Evolutionary conservation across 2,797 vertebrate species (phyloP).

Genomic region (Prunella strophiata): DNA sequence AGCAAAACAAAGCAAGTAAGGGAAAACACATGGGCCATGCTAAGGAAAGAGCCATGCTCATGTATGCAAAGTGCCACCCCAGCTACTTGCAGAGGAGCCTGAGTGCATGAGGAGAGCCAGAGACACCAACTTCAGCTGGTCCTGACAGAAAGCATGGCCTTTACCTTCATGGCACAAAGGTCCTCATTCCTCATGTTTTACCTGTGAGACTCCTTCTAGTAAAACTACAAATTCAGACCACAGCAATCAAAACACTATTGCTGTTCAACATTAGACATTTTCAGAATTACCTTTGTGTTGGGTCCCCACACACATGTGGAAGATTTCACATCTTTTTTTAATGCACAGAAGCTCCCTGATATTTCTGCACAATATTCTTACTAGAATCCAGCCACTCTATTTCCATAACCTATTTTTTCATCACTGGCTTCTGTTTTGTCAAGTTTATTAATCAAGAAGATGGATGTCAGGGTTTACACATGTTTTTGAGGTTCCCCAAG

Average conservation of each 20-base stretch:
- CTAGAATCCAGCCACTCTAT: not conserved
- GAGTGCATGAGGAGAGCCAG: not conserved
- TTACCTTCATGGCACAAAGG: not conserved
- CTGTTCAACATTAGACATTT: not conserved
- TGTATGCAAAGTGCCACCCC: not conserved
- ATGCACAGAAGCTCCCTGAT: not conserved
- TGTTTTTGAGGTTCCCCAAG: not conserved
- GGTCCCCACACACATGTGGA: rapidly evolving
- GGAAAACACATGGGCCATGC: not conserved
- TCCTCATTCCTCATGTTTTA: not conserved
- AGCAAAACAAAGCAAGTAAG: not conserved
- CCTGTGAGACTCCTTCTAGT: not conserved
- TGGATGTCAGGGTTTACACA: not conserved
- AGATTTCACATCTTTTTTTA: not conserved
- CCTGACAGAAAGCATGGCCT: not conserved
- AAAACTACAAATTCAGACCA: not conserved
- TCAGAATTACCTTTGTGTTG: not conserved
- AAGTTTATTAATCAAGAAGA: not conserved
- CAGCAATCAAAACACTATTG: not conserved
- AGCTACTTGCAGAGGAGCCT: not conserved
- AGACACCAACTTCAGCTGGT: rapidly evolving
- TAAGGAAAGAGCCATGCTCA: not conserved
- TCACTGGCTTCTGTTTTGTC: not conserved
- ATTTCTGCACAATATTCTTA: not conserved
- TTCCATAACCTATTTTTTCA: not conserved